phyloP scores from a whole-genome alignment of 2,113 vertebrate genomes.

The Globicephala melas region DNA sequence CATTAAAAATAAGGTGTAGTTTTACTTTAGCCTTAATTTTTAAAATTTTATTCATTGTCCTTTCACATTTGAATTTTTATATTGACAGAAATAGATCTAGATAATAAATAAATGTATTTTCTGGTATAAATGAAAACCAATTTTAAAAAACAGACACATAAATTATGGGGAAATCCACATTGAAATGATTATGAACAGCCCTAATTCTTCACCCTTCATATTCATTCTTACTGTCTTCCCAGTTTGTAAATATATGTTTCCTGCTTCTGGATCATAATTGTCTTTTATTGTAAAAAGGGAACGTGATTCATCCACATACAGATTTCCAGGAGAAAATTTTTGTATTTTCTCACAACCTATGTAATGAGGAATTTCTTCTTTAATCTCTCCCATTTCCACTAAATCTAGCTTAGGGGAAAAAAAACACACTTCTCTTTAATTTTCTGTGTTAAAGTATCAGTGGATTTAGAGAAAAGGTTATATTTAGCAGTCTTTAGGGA shows the following conservation, averaged over 20 bases:
- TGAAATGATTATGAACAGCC: background rate
- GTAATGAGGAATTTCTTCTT: conserved; percentile 33
- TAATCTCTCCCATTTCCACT: background rate
- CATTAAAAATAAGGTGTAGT: background rate
- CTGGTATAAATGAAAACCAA: background rate
- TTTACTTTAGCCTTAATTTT: background rate
- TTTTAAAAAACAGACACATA: background rate
- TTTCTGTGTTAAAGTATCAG: conserved; percentile 25
- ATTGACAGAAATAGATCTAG: background rate
- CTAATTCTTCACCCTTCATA: background rate
- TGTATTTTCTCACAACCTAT: background rate
- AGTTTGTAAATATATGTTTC: background rate
- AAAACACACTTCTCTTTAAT: conserved; percentile 46
- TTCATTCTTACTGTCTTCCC: background rate
- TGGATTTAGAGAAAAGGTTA: background rate
- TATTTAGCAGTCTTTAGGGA: background rate
- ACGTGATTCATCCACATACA: background rate
- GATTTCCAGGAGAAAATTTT: background rate
- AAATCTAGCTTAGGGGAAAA: background rate
- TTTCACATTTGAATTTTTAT: background rate
- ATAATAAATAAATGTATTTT: background rate
- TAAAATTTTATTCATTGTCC: background rate
- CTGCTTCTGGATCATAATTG: background rate
- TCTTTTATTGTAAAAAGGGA: background rate
- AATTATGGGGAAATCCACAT: background rate